phyloP scores from a whole-genome alignment of 2,797 vertebrate genomes.

The Falco peregrinus region DNA sequence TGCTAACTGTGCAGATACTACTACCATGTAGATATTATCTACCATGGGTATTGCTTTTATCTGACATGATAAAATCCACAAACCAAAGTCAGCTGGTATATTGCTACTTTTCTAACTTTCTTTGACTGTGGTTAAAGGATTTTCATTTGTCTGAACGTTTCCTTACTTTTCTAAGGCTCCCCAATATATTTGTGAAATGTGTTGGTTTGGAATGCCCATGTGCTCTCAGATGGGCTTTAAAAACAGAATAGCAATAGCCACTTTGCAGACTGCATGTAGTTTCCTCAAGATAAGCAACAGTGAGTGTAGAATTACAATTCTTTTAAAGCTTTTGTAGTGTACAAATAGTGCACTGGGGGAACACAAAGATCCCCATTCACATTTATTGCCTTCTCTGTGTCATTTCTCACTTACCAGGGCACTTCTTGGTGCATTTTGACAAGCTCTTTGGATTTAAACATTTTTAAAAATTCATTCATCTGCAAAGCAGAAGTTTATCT shows the following conservation, averaged over 20 bases:
- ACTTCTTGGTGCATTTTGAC: slow-evolving; percentile 29
- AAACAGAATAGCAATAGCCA: not conserved
- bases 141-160: not conserved
- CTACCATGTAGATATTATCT: not conserved
- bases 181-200: not conserved
- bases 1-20: not conserved
- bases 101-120: not conserved
- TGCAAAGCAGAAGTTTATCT: slow-evolving; percentile 40
- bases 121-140: not conserved
- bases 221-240: slow-evolving; percentile 20
- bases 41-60: not conserved
- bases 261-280: not conserved
- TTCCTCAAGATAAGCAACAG: slow-evolving; percentile 42
- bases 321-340: slow-evolving; percentile 30
- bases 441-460: slow-evolving; percentile 3
- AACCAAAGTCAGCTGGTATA: not conserved
- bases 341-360: slow-evolving; percentile 34
- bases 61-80: not conserved
- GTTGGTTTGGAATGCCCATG: not conserved
- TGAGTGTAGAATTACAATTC: slow-evolving; percentile 49
- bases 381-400: slow-evolving; percentile 12
- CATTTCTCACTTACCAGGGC: slow-evolving; percentile 50
- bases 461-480: not conserved
- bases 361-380: slow-evolving; percentile 54
- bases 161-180: not conserved